These are phyloP conservation scores for Branchellion lobata DNA, from an alignment of 2,888 invertebrate genomes.

Conservation along the genomic window DNA sequence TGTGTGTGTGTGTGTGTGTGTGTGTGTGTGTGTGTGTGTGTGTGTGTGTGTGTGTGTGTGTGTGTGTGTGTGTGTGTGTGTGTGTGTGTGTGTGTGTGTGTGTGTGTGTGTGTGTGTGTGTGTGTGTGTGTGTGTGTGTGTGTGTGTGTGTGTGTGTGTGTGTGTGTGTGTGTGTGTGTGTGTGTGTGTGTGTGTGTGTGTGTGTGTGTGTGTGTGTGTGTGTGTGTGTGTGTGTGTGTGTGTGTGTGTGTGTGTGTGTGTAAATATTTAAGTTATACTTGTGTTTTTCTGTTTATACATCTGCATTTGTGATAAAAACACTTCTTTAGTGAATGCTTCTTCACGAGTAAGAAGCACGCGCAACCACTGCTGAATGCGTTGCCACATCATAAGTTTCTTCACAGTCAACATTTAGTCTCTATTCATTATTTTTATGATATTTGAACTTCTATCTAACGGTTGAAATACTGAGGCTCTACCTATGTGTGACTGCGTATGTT, in stretches of 20 bases:
- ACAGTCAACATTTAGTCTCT: too few species aligned
- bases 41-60: constrained; percentile 9
- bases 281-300: too few species aligned
- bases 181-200: constrained; percentile 39
- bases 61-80: constrained; percentile 15
- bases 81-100: constrained; percentile 35
- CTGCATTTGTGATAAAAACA: too few species aligned
- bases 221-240: neutral
- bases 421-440: too few species aligned
- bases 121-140: constrained; percentile 9
- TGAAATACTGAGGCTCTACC: too few species aligned
- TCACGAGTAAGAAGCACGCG: too few species aligned
- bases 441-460: too few species aligned
- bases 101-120: constrained; percentile 19
- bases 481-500: constrained; percentile 3
- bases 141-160: constrained; percentile 30
- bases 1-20: constrained; percentile 23
- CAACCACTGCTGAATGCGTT: too few species aligned
- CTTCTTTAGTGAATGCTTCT: too few species aligned
- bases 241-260: neutral
- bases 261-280: too few species aligned
- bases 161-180: constrained; percentile 36
- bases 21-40: constrained; percentile 18
- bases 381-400: too few species aligned
- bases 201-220: neutral